These are phyloP conservation scores for Malurus splendens DNA, from an alignment of 2,797 vertebrate genomes.

Conservation along the genomic window DNA sequence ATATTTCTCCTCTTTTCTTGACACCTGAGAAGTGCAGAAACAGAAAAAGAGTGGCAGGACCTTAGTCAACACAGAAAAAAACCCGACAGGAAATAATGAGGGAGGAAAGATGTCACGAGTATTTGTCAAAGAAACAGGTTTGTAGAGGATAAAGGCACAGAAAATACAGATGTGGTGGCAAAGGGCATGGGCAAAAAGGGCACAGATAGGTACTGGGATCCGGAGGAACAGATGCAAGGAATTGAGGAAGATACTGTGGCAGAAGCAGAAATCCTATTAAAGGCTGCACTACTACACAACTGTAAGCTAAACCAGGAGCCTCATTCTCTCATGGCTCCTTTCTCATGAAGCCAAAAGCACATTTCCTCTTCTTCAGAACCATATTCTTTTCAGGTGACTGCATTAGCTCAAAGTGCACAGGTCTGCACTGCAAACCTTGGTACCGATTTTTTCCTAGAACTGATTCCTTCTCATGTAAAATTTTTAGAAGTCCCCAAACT, in stretches of 20 bases:
- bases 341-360: not conserved
- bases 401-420: not conserved
- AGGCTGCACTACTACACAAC: not conserved
- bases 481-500: not conserved
- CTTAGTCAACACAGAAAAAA: not conserved
- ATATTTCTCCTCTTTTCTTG: not conserved
- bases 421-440: not conserved
- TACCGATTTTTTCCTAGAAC: not conserved
- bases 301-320: not conserved
- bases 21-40: not conserved
- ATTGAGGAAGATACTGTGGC: not conserved
- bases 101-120: not conserved
- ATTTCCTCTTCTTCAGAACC: not conserved
- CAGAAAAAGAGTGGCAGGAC: not conserved
- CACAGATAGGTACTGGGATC: not conserved
- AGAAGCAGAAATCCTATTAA: not conserved
- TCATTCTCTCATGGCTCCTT: not conserved
- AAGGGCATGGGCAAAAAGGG: not conserved
- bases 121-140: not conserved
- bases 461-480: fast-evolving
- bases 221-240: not conserved
- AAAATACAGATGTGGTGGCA: not conserved
- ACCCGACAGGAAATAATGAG: not conserved
- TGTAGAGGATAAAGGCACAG: not conserved
- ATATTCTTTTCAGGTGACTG: fast-evolving